Evolutionary conservation across 2,888 invertebrate genomes (phyloP), one percentile per base, ranked within the genome.

Genomic region (Phlogophora meticulosa): DNA sequence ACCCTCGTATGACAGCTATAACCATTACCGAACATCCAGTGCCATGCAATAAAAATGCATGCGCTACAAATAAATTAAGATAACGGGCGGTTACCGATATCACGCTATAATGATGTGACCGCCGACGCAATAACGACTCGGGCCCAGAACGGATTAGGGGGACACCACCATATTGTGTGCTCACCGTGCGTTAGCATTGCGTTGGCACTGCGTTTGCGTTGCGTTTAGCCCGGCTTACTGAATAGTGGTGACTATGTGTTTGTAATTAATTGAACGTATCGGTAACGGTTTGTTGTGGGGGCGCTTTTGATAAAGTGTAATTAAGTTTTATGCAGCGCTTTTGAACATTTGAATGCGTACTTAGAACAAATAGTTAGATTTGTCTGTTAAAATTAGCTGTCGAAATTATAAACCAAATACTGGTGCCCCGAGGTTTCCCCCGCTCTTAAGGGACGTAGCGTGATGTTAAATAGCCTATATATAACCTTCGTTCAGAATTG

Each of bases 51-150:
- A 61, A 49, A 61, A 64, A 49, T 36, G 42, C 63, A 64, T 48
- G 49, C 13, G 42, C 20, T 43, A 43, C 56, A 78, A 75, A 82
- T 76, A 81, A 79, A 82, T 78, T 77, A 80, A 81, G 79, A 80
- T 84, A 81, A 78, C 73, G 64, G 71, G 68, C 66, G 77, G 72
- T 67, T 60, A 63, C 48, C 61, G 78, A 72, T 76, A 74, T 66
- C 58, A 63, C 43, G 81, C 81, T 80, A 85, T 92, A 92, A 92
- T 92, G 92, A 91, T 89, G 87, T 82, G 87, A 80, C 85, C 82
- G 83, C 76, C 79, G 72, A 69, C 75, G 80, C 85, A 88, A 87
- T 90, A 92, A 92, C 92, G 92, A 93, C 85, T 82, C 62, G 79
- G 83, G 74, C 83, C 86, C 81, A 82, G 38, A 80, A 82, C 84